phyloP scores from a whole-genome alignment of 2,888 invertebrate genomes.

The Nasonovia ribisnigri region DNA sequence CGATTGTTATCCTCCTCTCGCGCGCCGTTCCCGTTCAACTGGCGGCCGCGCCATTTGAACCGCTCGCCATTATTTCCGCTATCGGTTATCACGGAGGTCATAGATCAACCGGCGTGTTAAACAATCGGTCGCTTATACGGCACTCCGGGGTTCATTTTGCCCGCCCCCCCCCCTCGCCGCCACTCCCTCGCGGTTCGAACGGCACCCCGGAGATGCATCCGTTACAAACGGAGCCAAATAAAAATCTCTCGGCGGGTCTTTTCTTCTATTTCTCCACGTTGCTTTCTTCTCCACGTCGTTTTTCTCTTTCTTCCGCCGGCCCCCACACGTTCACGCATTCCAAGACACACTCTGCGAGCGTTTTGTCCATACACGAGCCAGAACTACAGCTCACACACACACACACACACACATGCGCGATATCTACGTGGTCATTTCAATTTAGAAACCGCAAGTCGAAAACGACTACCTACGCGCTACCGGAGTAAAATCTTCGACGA shows the following conservation, averaged over 20 bases:
- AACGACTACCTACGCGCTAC: background rate
- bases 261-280: slow-evolving; percentile 16
- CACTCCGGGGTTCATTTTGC: slow-evolving; percentile 58
- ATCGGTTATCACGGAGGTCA: slow-evolving; percentile 62
- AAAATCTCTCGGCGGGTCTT: slow-evolving; percentile 39
- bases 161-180: background rate
- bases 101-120: slow-evolving; percentile 61
- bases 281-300: background rate
- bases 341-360: background rate
- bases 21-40: background rate
- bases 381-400: background rate
- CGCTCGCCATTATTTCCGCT: slow-evolving; percentile 53
- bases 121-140: slow-evolving; percentile 63
- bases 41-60: slow-evolving; percentile 44
- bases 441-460: background rate
- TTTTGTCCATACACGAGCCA: background rate
- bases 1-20: slow-evolving; percentile 43
- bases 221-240: slow-evolving; percentile 51
- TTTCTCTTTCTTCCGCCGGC: background rate
- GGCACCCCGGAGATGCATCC: slow-evolving; percentile 63
- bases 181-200: slow-evolving; percentile 11
- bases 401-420: background rate
- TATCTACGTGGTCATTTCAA: background rate
- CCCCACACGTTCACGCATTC: background rate
- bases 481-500: background rate